Evolutionary conservation across 2,888 invertebrate species (phyloP).

Genomic region (Arctia plantaginis): DNA sequence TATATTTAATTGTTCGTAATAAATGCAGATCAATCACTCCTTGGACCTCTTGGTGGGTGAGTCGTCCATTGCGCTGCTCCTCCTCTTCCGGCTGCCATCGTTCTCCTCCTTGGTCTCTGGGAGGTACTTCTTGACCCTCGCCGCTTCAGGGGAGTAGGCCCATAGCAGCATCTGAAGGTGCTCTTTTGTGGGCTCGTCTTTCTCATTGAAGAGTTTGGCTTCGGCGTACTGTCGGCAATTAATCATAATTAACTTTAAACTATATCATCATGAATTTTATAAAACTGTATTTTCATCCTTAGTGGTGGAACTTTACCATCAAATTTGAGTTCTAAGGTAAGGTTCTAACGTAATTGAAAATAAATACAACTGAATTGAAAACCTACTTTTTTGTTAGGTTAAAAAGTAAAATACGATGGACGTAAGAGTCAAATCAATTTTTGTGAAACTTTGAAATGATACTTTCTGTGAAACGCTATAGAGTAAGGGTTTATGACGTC

Average conservation of each 20-base stretch:
- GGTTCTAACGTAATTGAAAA: too few relatives aligned
- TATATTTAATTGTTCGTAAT: conserved; percentile 41
- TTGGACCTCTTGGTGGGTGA: conserved; percentile 70
- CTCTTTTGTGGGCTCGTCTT: conserved; percentile 89
- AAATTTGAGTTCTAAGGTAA: too few relatives aligned
- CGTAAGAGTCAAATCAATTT: too few relatives aligned
- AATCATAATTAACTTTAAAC: neutral
- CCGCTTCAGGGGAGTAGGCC: conserved; percentile 91
- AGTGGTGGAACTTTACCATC: too few relatives aligned
- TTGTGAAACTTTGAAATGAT: too few relatives aligned
- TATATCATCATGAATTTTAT: too few relatives aligned
- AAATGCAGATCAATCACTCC: conserved; percentile 57
- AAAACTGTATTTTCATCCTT: too few relatives aligned
- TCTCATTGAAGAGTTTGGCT: conserved; percentile 87
- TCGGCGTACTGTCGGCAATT: conserved; percentile 84
- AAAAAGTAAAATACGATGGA: too few relatives aligned
- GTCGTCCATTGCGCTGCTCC: conserved; percentile 61
- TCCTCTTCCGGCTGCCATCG: conserved; percentile 40
- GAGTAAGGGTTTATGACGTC: too few relatives aligned
- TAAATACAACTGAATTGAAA: too few relatives aligned
- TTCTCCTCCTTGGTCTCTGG: conserved; percentile 65
- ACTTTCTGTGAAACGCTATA: too few relatives aligned
- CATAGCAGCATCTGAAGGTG: conserved; percentile 90
- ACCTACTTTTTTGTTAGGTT: too few relatives aligned
- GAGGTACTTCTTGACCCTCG: conserved; percentile 87